Percentiles rank a stretch among this genome's conserved stretches.
Conservation (phyloP, 1,140 invertebrate species). For the Trichogramma pretiosum region DNA sequence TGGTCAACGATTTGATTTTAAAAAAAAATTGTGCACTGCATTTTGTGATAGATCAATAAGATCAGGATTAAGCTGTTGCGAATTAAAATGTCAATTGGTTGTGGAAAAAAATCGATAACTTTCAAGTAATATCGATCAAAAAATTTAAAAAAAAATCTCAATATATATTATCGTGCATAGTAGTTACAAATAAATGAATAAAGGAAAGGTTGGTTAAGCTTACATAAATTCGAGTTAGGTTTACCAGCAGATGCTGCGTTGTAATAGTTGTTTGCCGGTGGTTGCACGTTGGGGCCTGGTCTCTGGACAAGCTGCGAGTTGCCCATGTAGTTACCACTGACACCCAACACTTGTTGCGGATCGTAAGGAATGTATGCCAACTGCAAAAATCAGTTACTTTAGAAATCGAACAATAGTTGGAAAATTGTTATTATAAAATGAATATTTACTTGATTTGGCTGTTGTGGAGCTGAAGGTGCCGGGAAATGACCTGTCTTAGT, state of each 20-base stretch:
- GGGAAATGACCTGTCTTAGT: constrained; percentile 49
- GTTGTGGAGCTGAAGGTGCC: constrained; percentile 41
- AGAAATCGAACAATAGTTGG: no score
- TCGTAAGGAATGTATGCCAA: constrained; percentile 46
- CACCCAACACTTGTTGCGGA: constrained; percentile 45
- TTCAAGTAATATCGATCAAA: neutral
- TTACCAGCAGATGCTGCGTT: constrained; percentile 48
- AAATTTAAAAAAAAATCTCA: neutral
- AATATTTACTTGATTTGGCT: constrained; percentile 42
- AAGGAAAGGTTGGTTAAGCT: constrained; percentile 21
- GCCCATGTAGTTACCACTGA: constrained; percentile 48
- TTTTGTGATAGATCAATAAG: no score
- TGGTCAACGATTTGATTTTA: no score
- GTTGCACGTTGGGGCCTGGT: constrained; percentile 46
- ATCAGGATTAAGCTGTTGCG: no score
- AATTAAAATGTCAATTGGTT: neutral
- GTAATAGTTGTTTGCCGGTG: constrained; percentile 50
- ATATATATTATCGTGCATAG: no score
- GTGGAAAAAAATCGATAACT: neutral
- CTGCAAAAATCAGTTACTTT: no score
- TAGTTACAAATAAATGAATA: constrained; percentile 10
- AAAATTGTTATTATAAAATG: neutral
- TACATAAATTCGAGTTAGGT: constrained; percentile 22
- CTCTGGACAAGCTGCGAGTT: constrained; percentile 55
- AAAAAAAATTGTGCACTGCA: no score